A percentile compares a stretch with the other conserved stretches of the same genome.
Conservation (phyloP, 2,888 invertebrate genomes). For the Temnothorax unifasciatus region DNA sequence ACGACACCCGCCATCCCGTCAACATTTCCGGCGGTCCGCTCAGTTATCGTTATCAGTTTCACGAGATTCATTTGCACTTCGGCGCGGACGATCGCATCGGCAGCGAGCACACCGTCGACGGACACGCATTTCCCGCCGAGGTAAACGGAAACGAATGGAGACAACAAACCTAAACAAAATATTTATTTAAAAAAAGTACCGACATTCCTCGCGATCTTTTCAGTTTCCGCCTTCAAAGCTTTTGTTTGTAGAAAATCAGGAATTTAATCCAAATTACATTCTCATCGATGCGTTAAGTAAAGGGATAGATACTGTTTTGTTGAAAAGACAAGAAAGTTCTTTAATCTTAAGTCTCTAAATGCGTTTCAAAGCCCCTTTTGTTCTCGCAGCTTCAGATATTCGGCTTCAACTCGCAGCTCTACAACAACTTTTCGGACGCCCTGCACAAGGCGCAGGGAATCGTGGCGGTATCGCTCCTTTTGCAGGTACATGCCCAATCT, state of each 20-base stretch:
- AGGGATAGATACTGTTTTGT: not conserved
- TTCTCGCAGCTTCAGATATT: constrained; percentile 97
- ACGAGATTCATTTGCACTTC: constrained; percentile 98
- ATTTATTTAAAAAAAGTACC: not conserved
- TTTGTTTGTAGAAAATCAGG: constrained; percentile 8
- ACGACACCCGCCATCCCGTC: constrained; percentile 92
- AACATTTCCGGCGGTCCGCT: constrained; percentile 98
- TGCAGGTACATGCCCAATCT: constrained; percentile 91
- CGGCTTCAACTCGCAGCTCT: constrained; percentile 99
- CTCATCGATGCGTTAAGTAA: not conserved
- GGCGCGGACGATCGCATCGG: constrained; percentile 96
- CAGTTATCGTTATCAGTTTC: constrained; percentile 97
- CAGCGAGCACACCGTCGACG: constrained; percentile 98
- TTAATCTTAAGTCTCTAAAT: constrained; percentile 2
- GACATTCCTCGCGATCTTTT: constrained; percentile 6
- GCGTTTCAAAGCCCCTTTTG: constrained; percentile 11
- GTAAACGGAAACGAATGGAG: constrained; percentile 88
- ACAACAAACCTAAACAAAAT: not conserved
- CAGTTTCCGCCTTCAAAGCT: not conserved
- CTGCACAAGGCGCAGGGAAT: constrained; percentile 97
- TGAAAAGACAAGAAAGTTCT: not conserved
- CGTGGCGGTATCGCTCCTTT: constrained; percentile 96
- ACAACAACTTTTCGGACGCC: constrained; percentile 98
- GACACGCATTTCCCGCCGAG: constrained; percentile 98
- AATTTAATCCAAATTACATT: constrained; percentile 9